A percentile compares a stretch with the other conserved stretches of the same genome.
phyloP scores from a whole-genome alignment of 92 coral and sea anemone species.

The Diadumene lineata region DNA sequence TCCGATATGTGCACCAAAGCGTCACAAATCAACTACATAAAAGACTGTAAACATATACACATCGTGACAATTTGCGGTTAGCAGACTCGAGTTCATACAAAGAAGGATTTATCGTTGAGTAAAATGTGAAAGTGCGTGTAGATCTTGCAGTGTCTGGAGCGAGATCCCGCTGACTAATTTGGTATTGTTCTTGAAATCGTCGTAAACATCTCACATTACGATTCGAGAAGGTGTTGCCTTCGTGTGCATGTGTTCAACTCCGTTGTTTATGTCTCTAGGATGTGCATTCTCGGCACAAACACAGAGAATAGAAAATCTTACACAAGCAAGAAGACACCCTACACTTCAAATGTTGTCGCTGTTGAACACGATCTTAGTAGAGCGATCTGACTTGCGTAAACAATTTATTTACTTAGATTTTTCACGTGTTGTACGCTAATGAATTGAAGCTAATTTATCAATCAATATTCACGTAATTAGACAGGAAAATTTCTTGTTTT shows the following conservation, averaged over 20 bases:
- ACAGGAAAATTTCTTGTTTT: background rate
- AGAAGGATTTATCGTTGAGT: background rate
- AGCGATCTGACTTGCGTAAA: no score
- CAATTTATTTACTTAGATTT: conserved; percentile 15
- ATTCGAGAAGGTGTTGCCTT: conserved; percentile 13
- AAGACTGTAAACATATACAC: background rate
- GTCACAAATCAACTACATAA: background rate
- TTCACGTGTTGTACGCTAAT: conserved; percentile 6
- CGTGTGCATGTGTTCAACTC: background rate
- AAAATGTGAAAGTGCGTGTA: background rate
- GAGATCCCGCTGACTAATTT: conserved; percentile 16
- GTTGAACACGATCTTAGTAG: no score
- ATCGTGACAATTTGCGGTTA: background rate
- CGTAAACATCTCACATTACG: conserved; percentile 18
- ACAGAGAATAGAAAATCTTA: background rate
- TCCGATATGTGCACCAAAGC: conserved; percentile 7
- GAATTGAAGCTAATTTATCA: conserved; percentile 17
- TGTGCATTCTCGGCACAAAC: background rate
- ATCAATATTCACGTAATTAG: background rate
- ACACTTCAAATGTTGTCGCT: no score
- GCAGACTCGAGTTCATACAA: background rate
- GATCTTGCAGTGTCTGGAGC: background rate
- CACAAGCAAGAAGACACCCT: background rate
- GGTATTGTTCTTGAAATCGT: conserved; percentile 10
- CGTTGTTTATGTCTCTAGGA: background rate